These are phyloP conservation scores for Volucella inanis DNA, from an alignment of 2,888 invertebrate species.

Conservation along the genomic window DNA sequence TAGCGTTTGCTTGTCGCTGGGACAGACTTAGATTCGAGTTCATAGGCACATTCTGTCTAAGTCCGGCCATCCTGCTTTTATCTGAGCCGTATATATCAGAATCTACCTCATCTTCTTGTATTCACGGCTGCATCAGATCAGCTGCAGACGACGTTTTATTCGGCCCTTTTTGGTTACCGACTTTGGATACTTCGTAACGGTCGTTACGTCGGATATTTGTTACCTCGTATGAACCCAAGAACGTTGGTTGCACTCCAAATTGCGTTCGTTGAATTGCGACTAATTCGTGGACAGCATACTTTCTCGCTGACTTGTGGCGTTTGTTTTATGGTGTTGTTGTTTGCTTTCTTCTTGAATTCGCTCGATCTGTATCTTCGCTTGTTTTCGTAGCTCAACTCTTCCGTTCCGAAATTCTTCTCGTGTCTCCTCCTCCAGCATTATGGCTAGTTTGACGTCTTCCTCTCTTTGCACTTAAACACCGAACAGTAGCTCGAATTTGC, in stretches of 20 bases:
- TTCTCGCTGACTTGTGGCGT: too few species aligned
- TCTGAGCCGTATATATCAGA: too few species aligned
- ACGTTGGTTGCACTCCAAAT: slow-evolving; percentile 40
- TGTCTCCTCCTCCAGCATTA: slow-evolving; percentile 29
- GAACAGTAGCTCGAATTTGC: slow-evolving; percentile 11
- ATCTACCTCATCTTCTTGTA: too few species aligned
- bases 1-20: too few species aligned
- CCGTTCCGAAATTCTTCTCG: slow-evolving; percentile 39
- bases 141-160: too few species aligned
- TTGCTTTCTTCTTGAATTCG: slow-evolving; percentile 35
- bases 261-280: slow-evolving; percentile 41
- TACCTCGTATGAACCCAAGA: slow-evolving; percentile 45
- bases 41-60: neutral
- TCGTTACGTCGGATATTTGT: too few species aligned
- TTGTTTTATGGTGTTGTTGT: slow-evolving; percentile 13
- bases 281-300: too few species aligned
- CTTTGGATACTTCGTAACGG: too few species aligned
- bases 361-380: slow-evolving; percentile 37
- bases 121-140: too few species aligned
- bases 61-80: too few species aligned
- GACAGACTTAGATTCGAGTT: slow-evolving; percentile 5
- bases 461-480: slow-evolving; percentile 4
- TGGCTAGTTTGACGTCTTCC: slow-evolving; percentile 54
- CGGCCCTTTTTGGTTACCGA: too few species aligned
- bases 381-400: too few species aligned